A percentile compares a stretch with the other conserved stretches of the same genome.
phyloP scores from a whole-genome alignment of 1,140 invertebrate genomes.

The Caenorhabditis briggsae region DNA sequence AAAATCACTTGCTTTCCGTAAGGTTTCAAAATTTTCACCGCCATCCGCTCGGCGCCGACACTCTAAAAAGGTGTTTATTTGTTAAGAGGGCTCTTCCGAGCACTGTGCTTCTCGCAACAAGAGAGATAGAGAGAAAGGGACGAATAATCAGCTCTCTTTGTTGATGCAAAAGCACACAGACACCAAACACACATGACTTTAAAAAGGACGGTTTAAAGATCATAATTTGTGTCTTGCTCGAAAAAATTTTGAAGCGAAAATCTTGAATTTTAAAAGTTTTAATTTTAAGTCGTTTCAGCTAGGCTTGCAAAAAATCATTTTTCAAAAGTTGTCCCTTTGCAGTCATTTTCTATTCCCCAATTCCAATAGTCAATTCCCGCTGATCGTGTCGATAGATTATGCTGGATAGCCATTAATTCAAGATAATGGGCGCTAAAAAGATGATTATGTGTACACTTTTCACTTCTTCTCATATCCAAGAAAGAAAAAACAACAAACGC shows the following conservation, averaged over 20 bases:
- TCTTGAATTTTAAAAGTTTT: too few species aligned
- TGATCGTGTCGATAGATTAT: conserved; percentile 45
- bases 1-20: not conserved
- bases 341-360: not conserved
- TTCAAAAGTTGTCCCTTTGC: not conserved
- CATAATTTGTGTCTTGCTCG: not conserved
- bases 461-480: conserved; percentile 41
- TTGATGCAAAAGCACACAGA: conserved; percentile 31
- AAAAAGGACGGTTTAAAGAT: conserved; percentile 40
- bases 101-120: not conserved
- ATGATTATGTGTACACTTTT: conserved; percentile 45
- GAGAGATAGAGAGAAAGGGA: not conserved
- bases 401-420: conserved; percentile 16
- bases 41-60: not conserved
- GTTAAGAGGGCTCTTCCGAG: not conserved
- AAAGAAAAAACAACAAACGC: not conserved
- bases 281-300: not conserved
- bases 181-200: conserved; percentile 11
- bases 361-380: not conserved
- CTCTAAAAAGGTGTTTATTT: conserved; percentile 34
- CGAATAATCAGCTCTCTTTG: conserved; percentile 52
- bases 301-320: too few species aligned
- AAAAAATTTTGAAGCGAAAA: not conserved
- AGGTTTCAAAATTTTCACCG: not conserved
- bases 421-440: conserved; percentile 46